Evolutionary conservation across 1,140 invertebrate genomes (phyloP).

Genomic region (Eulimnadia texana): DNA sequence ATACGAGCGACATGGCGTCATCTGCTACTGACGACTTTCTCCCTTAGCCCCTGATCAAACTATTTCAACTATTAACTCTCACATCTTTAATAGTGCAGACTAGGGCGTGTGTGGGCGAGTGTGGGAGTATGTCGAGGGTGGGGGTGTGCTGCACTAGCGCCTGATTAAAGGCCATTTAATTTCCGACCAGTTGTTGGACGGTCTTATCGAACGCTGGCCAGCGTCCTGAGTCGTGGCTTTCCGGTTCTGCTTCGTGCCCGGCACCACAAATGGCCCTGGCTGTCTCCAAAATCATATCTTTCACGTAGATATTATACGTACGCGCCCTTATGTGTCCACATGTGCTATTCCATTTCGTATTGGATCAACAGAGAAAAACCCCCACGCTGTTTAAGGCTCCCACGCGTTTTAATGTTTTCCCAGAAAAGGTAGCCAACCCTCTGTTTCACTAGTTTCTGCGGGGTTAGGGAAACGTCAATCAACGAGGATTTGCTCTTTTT

Average conservation of each 20-base stretch:
- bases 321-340: neutral
- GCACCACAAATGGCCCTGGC: slow-evolving; percentile 9
- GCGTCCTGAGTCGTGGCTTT: neutral
- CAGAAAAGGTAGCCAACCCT: too few relatives aligned
- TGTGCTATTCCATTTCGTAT: neutral
- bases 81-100: neutral
- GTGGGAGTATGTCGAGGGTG: neutral
- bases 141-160: neutral
- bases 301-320: neutral
- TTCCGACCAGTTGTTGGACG: neutral
- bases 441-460: too few relatives aligned
- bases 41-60: neutral
- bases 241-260: slow-evolving; percentile 1
- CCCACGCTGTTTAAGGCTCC: too few relatives aligned
- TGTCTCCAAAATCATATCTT: neutral
- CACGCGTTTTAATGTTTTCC: too few relatives aligned
- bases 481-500: neutral
- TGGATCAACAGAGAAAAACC: too few relatives aligned
- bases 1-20: neutral
- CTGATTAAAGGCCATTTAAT: neutral
- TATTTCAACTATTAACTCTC: neutral
- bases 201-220: neutral
- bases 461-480: neutral
- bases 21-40: neutral
- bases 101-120: neutral